Percentiles rank a stretch among this genome's conserved stretches.
Conservation (phyloP, 2,113 vertebrate species). For the Myocastor coypus region DNA sequence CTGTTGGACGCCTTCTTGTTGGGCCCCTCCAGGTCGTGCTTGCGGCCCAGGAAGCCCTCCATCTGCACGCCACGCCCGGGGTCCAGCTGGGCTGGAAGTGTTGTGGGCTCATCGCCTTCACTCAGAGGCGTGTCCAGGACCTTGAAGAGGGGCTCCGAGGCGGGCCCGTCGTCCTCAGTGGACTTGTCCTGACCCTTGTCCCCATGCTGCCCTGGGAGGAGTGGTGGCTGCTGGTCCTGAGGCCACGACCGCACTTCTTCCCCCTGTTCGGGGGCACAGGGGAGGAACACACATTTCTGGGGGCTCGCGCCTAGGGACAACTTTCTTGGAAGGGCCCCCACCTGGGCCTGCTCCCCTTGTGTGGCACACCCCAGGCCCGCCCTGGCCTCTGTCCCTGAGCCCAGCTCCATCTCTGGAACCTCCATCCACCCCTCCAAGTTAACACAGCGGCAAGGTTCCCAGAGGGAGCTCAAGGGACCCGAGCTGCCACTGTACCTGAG, state of each 20-base stretch:
- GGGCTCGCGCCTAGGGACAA: background rate
- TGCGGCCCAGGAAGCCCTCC: constrained; percentile 94
- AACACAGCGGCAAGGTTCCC: background rate
- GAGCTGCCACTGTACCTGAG: background rate
- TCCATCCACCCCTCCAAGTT: background rate
- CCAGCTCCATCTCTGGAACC: background rate
- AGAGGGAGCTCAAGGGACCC: background rate
- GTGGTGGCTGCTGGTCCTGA: constrained; percentile 60
- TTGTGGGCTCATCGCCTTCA: constrained; percentile 84
- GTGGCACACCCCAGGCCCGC: background rate
- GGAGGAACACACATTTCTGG: constrained; percentile 34
- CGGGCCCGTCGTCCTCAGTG: constrained; percentile 46
- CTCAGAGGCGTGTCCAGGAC: constrained; percentile 80
- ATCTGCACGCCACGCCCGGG: constrained; percentile 86
- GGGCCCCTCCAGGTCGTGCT: constrained; percentile 94
- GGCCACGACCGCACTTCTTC: constrained; percentile 65
- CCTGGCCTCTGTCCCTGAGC: background rate
- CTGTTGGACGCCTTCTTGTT: constrained; percentile 96
- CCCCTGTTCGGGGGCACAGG: constrained; percentile 67
- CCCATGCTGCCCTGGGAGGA: background rate
- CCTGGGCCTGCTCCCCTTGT: background rate
- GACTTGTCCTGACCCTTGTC: constrained; percentile 56
- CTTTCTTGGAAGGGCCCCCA: background rate
- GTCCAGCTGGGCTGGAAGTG: constrained; percentile 83
- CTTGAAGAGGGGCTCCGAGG: constrained; percentile 74